Percentiles rank a stretch among this genome's conserved stretches.
Evolutionary conservation across 64 coral and sea anemone species (phyloP).

Genomic region (Acropora yongei): DNA sequence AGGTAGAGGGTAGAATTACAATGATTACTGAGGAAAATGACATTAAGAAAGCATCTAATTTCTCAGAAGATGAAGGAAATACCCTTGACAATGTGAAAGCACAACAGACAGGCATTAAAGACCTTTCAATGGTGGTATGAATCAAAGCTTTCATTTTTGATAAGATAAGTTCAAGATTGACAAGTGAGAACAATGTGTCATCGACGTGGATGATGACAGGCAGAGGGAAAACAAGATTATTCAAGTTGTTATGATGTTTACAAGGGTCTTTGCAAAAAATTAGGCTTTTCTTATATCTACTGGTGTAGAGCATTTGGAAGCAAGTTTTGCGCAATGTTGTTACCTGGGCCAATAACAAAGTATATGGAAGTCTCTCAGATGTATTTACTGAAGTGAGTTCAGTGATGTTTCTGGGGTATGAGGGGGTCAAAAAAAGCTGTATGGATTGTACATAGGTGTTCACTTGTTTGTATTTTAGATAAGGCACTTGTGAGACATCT

Average conservation of each 20-base stretch:
- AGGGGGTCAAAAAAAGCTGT: no score
- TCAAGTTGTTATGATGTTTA: neutral
- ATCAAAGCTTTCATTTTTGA: neutral
- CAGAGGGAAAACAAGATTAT: no score
- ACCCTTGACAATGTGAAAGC: neutral
- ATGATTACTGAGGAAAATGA: slow-evolving; percentile 1
- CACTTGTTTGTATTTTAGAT: no score
- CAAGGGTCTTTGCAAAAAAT: neutral
- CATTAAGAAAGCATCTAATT: neutral
- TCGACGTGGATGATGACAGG: neutral
- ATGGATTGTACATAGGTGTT: no score
- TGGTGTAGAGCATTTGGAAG: neutral
- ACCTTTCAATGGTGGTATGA: slow-evolving; percentile 6
- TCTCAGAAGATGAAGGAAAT: neutral
- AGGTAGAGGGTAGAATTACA: slow-evolving; percentile 89
- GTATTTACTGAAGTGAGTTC: no score
- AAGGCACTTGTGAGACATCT: neutral
- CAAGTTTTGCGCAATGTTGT: no score
- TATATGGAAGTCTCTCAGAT: no score
- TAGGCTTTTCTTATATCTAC: neutral
- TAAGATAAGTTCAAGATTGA: no score
- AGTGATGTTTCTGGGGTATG: no score
- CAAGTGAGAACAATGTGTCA: no score
- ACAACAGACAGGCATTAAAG: neutral
- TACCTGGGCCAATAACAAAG: no score